Percentiles rank a stretch among this genome's conserved stretches.
These are phyloP conservation scores for Threskiornis aethiopicus DNA, from an alignment of 2,797 vertebrate species.

Conservation along the genomic window DNA sequence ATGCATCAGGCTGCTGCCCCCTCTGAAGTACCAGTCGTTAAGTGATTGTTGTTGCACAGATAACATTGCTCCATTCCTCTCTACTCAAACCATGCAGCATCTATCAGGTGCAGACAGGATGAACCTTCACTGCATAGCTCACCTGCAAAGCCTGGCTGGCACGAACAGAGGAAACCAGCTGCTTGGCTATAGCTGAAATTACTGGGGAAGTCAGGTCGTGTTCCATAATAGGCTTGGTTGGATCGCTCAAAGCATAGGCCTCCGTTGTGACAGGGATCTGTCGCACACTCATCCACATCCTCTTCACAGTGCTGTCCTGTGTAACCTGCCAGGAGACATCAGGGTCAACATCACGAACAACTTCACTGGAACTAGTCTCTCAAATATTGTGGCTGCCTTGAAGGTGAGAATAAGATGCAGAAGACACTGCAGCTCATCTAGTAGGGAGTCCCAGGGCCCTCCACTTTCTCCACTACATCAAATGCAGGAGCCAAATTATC, in stretches of 20 bases:
- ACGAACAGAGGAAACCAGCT: constrained; percentile 87
- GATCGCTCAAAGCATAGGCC: constrained; percentile 87
- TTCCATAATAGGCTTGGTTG: constrained; percentile 76
- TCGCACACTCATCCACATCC: constrained; percentile 86
- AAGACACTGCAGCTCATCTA: not conserved
- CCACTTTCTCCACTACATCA: not conserved
- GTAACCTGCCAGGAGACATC: constrained; percentile 78
- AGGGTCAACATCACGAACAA: accelerated
- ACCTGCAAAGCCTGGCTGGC: constrained; percentile 88
- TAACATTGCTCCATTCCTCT: accelerated
- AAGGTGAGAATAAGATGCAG: not conserved
- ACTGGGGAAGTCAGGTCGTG: constrained; percentile 69
- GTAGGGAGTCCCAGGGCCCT: not conserved
- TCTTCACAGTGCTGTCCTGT: constrained; percentile 84
- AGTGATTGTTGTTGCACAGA: not conserved
- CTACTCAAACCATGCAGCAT: not conserved
- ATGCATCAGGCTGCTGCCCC: not conserved
- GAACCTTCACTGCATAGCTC: not conserved
- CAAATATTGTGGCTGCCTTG: not conserved
- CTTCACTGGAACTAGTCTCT: not conserved
- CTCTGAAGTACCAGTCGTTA: not conserved
- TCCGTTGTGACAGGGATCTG: constrained; percentile 81
- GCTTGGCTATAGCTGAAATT: constrained; percentile 83
- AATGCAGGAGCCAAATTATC: not conserved
- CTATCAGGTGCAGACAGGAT: not conserved